These are phyloP conservation scores for Microctenopoma stevenorrisi DNA, from an alignment of 2,797 vertebrate genomes.

Conservation along the genomic window DNA sequence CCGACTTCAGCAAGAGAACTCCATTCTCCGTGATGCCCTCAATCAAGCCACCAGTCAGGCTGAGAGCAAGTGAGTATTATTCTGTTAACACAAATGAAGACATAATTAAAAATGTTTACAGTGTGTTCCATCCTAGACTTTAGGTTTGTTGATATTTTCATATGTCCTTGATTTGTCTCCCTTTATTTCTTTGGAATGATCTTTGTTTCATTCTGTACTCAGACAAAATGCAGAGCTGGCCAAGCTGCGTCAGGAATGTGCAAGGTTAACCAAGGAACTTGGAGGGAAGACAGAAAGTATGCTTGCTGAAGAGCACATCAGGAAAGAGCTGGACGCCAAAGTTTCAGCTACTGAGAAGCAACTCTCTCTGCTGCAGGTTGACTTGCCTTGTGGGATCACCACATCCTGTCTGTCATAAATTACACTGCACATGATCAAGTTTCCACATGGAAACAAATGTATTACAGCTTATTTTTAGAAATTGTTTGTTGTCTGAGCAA, in stretches of 20 bases:
- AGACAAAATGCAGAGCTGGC: conserved; percentile 96
- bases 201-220: conserved; percentile 28
- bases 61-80: conserved; percentile 93
- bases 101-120: neutral
- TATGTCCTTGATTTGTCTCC: conserved; percentile 10
- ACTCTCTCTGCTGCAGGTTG: conserved; percentile 88
- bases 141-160: conserved; percentile 2
- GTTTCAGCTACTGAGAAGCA: conserved; percentile 85
- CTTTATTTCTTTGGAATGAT: neutral
- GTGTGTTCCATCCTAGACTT: neutral
- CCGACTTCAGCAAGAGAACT: conserved; percentile 96
- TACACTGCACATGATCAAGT: neutral
- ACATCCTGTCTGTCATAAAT: conserved; percentile 17
- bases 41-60: conserved; percentile 97
- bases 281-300: conserved; percentile 87
- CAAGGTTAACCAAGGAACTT: conserved; percentile 90
- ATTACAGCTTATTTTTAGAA: neutral
- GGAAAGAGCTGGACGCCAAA: conserved; percentile 89
- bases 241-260: conserved; percentile 92
- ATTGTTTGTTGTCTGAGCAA: conserved; percentile 5
- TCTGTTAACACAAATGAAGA: neutral
- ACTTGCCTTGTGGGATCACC: conserved; percentile 30
- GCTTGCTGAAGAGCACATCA: conserved; percentile 88
- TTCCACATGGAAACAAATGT: conserved; percentile 10
- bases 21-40: conserved; percentile 94